phyloP scores from a whole-genome alignment of 2,113 vertebrate genomes.

The Xenopus borealis region DNA sequence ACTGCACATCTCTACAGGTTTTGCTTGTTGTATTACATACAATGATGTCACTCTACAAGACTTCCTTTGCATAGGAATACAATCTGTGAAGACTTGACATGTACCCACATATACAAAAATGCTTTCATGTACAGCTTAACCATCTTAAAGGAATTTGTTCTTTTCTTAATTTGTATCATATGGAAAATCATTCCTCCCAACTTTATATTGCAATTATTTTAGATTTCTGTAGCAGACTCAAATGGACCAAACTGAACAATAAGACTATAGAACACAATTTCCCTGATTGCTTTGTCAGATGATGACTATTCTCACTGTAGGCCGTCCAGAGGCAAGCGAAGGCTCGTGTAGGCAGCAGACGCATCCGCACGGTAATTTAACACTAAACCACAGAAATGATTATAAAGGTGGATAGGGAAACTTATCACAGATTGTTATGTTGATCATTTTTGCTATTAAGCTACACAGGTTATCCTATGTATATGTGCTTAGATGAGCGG shows the following conservation, averaged over 20 bases:
- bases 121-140: too few relatives aligned
- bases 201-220: conserved; percentile 22
- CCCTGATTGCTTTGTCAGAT: conserved; percentile 40
- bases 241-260: conserved; percentile 24
- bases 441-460: not conserved
- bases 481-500: too few relatives aligned
- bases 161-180: too few relatives aligned
- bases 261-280: conserved; percentile 18
- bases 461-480: not conserved
- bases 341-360: conserved; percentile 36
- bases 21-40: too few relatives aligned
- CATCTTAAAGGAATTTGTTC: too few relatives aligned
- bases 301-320: conserved; percentile 28
- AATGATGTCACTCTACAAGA: too few relatives aligned
- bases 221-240: not conserved
- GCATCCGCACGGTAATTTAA: conserved; percentile 34
- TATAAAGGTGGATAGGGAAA: not conserved
- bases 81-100: too few relatives aligned
- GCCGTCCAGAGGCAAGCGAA: conserved; percentile 24
- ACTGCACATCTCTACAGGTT: too few relatives aligned
- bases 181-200: not conserved
- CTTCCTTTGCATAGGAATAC: too few relatives aligned
- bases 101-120: too few relatives aligned
- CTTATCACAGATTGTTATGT: not conserved
- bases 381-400: conserved; percentile 22